Conservation (phyloP, 1,140 invertebrate genomes). For the Pachypsylla venusta region DNA sequence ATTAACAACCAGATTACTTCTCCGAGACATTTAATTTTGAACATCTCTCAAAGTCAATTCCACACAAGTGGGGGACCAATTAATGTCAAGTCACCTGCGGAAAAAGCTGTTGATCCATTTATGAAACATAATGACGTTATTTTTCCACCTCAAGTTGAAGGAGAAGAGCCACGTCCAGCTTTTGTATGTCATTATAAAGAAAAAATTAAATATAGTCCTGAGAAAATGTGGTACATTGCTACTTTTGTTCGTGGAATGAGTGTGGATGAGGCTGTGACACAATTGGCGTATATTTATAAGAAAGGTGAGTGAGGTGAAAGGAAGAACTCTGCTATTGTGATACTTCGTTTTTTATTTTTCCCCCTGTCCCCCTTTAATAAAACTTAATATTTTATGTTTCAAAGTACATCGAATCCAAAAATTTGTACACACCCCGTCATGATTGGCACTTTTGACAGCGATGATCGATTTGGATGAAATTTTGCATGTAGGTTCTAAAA, state of each 20-base stretch:
- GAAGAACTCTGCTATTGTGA: too few species aligned
- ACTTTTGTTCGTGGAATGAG: constrained; percentile 73
- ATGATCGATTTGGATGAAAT: too few species aligned
- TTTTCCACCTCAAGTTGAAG: constrained; percentile 55
- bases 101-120: constrained; percentile 5
- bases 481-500: too few species aligned
- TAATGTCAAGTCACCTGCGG: not conserved
- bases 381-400: too few species aligned
- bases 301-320: constrained; percentile 52
- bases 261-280: constrained; percentile 84
- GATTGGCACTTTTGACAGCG: too few species aligned
- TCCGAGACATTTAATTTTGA: too few species aligned
- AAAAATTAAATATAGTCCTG: constrained; percentile 77
- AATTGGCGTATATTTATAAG: constrained; percentile 63
- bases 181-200: constrained; percentile 66
- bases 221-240: constrained; percentile 87
- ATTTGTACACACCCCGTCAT: too few species aligned
- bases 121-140: constrained; percentile 50
- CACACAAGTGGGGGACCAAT: not conserved
- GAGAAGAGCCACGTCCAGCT: constrained; percentile 68
- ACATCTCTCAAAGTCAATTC: not conserved
- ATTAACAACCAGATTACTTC: too few species aligned
- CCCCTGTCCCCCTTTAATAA: too few species aligned
- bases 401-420: too few species aligned
- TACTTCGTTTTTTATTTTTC: too few species aligned